Base-by-base conservation (phyloP, 2,797 vertebrate genomes). In the Brachymystax lenok region DNA sequence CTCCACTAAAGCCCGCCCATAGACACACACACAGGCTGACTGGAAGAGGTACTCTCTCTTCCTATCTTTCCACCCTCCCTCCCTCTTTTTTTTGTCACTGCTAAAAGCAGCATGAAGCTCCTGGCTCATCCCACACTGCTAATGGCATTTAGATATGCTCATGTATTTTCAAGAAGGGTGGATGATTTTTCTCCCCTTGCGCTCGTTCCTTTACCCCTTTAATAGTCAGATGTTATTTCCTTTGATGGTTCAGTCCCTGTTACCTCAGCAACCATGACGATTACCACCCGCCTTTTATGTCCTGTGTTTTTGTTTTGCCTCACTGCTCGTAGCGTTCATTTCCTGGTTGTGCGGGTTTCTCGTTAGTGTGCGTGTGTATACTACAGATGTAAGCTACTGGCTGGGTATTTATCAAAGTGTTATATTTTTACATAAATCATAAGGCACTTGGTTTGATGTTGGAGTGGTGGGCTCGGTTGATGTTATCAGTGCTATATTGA, bases 1-100 rank as follows among this genome's bases (percentile, higher is more conserved):
- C 74, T 76, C 30, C 21, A 24, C n/a, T 61, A 69, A 30, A 69
- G 51, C 50, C 66, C 52, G 51, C 74, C 74, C 66, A 56, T 8
- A 24, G 52, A 76, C 33, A 61, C 50, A 50, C 71, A 74, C 64
- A 77, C 46, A 40, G 21, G 27, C 27, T 24, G 27, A 73, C 54
- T 71, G 40, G 68, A 56, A 27, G 27, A 33, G 35, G 28, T 68
- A 17, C 7, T 21, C 13, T 27, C 64, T 21, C 54, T 59, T 14
- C 5, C 56, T 3, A 19, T 61, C 13, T 61, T 8, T 61, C 64
- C 27, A 33, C 64, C 64, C 52, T 56, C 52, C 16, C 19, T 61
- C n/a, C 21, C 59, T 2, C 2, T 0, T n/a, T 24, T 21, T 59
- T n/a, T 59, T 59, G 56, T 59, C 19, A 19, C 19, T 59, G 56